These are phyloP conservation scores for Podarcis muralis DNA, from an alignment of 2,113 vertebrate species.

Conservation along the genomic window DNA sequence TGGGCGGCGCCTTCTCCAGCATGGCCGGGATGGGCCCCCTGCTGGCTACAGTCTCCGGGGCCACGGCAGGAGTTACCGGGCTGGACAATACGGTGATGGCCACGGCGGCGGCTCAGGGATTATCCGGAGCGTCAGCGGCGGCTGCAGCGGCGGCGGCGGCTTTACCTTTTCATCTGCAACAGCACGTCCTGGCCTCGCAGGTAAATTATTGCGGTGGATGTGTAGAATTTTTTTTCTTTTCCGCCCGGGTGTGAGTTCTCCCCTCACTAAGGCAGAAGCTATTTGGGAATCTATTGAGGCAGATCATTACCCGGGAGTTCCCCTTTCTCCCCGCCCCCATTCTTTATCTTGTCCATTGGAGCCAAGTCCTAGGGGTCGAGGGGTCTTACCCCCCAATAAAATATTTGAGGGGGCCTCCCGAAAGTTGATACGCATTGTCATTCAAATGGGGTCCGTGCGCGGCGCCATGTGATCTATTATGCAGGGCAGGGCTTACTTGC, in stretches of 20 bases:
- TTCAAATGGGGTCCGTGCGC: no score
- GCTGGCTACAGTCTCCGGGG: conserved; percentile 90
- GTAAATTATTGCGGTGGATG: conserved; percentile 67
- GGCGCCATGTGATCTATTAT: no score
- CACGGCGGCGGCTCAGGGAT: conserved; percentile 87
- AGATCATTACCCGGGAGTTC: neutral
- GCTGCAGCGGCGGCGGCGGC: conserved; percentile 72
- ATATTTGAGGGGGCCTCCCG: no score
- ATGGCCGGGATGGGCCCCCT: conserved; percentile 91
- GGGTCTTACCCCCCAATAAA: no score
- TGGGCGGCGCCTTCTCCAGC: conserved; percentile 94
- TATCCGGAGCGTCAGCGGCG: conserved; percentile 77
- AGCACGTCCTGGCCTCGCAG: conserved; percentile 96
- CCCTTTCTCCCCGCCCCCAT: neutral
- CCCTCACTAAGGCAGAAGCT: neutral
- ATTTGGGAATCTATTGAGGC: neutral
- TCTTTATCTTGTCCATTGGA: no score
- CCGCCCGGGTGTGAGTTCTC: no score
- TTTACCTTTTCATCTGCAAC: conserved; percentile 95
- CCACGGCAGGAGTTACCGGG: conserved; percentile 83
- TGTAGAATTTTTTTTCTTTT: neutral
- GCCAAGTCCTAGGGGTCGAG: no score
- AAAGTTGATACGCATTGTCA: no score
- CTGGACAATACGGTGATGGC: conserved; percentile 87
- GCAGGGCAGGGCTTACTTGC: no score